Evolutionary conservation across 1,140 invertebrate species (phyloP).

Genomic region (Drosophila sp.): DNA sequence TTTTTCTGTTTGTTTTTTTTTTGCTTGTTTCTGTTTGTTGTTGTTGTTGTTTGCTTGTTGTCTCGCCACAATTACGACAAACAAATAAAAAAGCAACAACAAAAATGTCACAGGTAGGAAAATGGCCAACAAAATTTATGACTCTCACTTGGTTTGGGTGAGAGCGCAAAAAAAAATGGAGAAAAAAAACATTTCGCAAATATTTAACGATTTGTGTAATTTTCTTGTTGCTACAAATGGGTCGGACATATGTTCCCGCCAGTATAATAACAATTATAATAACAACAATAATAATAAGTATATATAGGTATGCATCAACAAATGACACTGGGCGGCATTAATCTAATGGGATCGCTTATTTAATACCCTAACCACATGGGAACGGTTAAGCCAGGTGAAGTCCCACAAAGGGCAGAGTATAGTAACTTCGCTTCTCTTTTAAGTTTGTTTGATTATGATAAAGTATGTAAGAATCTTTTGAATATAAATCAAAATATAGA

Average conservation of each 20-base stretch:
- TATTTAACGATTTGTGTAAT: conserved; percentile 81
- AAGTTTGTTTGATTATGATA: too few species aligned
- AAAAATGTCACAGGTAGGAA: conserved; percentile 75
- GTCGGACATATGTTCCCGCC: conserved; percentile 65
- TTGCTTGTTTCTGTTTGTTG: conserved; percentile 28
- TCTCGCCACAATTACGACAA: conserved; percentile 75
- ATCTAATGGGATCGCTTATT: background rate
- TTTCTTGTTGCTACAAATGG: conserved; percentile 77
- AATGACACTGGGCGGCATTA: background rate
- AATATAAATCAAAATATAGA: too few species aligned
- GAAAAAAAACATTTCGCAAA: conserved; percentile 50
- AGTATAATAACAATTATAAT: conserved; percentile 39
- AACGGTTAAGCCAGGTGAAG: background rate
- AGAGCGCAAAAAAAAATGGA: conserved; percentile 7
- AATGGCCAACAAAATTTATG: conserved; percentile 73
- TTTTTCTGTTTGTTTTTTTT: conserved; percentile 29
- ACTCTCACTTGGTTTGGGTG: conserved; percentile 47
- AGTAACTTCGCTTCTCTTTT: too few species aligned
- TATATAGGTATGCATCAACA: conserved; percentile 41
- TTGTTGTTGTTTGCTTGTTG: conserved; percentile 42
- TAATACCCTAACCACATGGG: background rate
- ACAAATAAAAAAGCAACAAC: conserved; percentile 73
- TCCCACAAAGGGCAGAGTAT: background rate
- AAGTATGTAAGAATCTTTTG: too few species aligned
- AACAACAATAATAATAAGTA: conserved; percentile 56